Conservation (phyloP, 2,113 vertebrate genomes). For the Bubo blakistoni region DNA sequence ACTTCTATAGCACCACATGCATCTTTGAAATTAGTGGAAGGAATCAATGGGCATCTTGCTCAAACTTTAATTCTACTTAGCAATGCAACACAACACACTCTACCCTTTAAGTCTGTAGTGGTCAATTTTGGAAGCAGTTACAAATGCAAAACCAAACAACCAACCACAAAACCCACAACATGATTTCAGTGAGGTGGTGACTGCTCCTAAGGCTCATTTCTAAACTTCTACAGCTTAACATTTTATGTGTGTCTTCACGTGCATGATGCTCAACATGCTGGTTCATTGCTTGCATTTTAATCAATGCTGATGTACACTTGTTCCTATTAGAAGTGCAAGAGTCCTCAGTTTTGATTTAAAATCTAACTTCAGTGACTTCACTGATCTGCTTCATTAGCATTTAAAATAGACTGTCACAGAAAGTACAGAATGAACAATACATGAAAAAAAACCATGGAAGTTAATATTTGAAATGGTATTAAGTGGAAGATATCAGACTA, state of each 20-base stretch:
- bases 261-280: fast-evolving
- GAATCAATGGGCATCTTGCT: not conserved
- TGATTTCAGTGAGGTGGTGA: not conserved
- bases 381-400: not conserved
- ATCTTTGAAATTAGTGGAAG: not conserved
- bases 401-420: not conserved
- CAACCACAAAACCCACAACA: not conserved
- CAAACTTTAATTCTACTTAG: not conserved
- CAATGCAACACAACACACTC: not conserved
- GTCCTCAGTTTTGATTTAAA: not conserved
- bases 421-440: not conserved
- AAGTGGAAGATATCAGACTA: not conserved
- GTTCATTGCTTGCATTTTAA: not conserved
- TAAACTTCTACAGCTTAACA: not conserved
- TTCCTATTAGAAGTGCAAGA: not conserved
- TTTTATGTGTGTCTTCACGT: not conserved
- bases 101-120: not conserved
- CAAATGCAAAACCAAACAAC: not conserved
- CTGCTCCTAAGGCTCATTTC: not conserved
- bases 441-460: not conserved
- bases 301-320: not conserved
- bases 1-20: not conserved
- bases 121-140: not conserved
- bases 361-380: not conserved
- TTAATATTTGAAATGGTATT: not conserved